These are phyloP conservation scores for Heliconius sara DNA, from an alignment of 2,888 invertebrate genomes.

Conservation along the genomic window DNA sequence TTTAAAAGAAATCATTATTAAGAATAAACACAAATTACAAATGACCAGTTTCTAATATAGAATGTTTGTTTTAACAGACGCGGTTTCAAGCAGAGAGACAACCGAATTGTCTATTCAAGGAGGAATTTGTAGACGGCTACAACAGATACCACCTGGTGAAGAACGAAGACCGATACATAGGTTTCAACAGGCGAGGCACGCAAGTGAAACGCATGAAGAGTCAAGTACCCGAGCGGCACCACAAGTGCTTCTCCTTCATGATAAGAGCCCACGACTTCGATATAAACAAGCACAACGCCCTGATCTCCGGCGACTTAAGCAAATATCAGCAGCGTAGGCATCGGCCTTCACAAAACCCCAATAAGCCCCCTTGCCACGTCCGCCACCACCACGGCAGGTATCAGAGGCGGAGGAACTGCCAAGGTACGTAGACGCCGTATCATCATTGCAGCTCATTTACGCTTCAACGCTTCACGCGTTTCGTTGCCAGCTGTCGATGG, in stretches of 20 bases:
- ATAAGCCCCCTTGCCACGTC: slow-evolving; percentile 73
- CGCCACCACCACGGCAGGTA: slow-evolving; percentile 79
- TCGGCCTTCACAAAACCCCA: slow-evolving; percentile 70
- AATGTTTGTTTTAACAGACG: slow-evolving; percentile 65
- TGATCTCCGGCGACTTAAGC: slow-evolving; percentile 78
- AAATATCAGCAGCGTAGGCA: slow-evolving; percentile 78
- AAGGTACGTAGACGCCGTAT: slow-evolving; percentile 73
- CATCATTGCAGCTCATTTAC: slow-evolving; percentile 73
- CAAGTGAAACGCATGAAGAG: slow-evolving; percentile 80
- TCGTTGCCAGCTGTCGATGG: slow-evolving; percentile 81
- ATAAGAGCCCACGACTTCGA: slow-evolving; percentile 85
- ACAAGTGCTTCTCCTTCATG: slow-evolving; percentile 86
- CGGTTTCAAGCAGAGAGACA: slow-evolving; percentile 84
- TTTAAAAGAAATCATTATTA: neutral
- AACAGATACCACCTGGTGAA: slow-evolving; percentile 86
- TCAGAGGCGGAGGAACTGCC: slow-evolving; percentile 78
- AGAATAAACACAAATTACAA: neutral
- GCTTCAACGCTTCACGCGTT: slow-evolving; percentile 82
- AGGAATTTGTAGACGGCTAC: slow-evolving; percentile 86
- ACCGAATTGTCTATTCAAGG: slow-evolving; percentile 86
- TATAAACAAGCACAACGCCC: slow-evolving; percentile 85
- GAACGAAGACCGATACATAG: slow-evolving; percentile 85
- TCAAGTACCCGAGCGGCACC: slow-evolving; percentile 70
- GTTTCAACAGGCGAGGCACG: slow-evolving; percentile 85
- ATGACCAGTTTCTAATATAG: slow-evolving; percentile 14